phyloP scores from a whole-genome alignment of 2,888 invertebrate species.

The Cinara cedri region DNA sequence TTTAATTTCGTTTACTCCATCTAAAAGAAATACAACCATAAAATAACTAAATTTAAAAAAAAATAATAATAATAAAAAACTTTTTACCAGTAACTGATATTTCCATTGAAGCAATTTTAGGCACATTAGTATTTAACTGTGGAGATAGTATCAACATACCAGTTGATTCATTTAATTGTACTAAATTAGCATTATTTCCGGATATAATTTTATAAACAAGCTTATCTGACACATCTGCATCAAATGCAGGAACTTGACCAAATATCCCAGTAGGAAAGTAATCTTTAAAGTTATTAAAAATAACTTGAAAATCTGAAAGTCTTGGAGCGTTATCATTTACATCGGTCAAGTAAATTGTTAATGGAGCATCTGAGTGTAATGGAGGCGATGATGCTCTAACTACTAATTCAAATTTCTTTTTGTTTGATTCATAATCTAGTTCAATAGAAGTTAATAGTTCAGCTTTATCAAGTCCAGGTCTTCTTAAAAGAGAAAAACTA shows the following conservation, averaged over 20 bases:
- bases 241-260: slow-evolving; percentile 89
- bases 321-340: slow-evolving; percentile 94
- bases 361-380: slow-evolving; percentile 83
- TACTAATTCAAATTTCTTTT: slow-evolving; percentile 86
- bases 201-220: slow-evolving; percentile 82
- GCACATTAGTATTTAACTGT: slow-evolving; percentile 93
- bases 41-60: slow-evolving; percentile 20
- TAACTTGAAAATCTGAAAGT: slow-evolving; percentile 85
- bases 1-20: slow-evolving; percentile 91
- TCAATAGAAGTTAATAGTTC: slow-evolving; percentile 88
- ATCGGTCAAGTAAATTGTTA: slow-evolving; percentile 88
- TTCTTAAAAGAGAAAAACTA: slow-evolving; percentile 80
- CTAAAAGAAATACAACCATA: slow-evolving; percentile 64
- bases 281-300: slow-evolving; percentile 94
- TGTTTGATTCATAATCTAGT: slow-evolving; percentile 92
- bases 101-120: slow-evolving; percentile 90
- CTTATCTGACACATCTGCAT: slow-evolving; percentile 92
- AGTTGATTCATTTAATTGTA: slow-evolving; percentile 80
- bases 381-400: slow-evolving; percentile 91
- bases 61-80: slow-evolving; percentile 4
- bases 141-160: slow-evolving; percentile 85
- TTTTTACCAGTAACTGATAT: slow-evolving; percentile 80
- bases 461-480: slow-evolving; percentile 83
- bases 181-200: slow-evolving; percentile 90
- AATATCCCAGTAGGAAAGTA: slow-evolving; percentile 92